Conservation (phyloP, 2,113 vertebrate species). For the Myanophis thanlyinensis region DNA sequence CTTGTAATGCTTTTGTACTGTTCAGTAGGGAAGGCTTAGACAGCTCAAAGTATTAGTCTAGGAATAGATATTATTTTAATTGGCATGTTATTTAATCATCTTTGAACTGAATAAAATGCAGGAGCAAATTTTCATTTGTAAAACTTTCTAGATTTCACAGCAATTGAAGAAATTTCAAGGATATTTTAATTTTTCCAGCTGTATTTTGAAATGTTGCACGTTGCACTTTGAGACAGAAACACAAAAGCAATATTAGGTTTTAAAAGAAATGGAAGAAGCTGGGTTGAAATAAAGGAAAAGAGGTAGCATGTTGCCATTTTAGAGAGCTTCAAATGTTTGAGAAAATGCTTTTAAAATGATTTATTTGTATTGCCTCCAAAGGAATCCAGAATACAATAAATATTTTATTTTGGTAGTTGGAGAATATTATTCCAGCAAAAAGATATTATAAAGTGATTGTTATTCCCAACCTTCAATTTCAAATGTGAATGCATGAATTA, state of each 20-base stretch:
- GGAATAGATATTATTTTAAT: neutral
- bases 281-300: neutral
- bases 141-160: neutral
- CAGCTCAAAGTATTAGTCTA: neutral
- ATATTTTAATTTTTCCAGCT: neutral
- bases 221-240: conserved; percentile 4
- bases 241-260: neutral
- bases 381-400: conserved; percentile 11
- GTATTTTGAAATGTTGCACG: neutral
- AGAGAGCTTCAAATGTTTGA: neutral
- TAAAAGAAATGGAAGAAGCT: conserved; percentile 3
- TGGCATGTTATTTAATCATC: neutral
- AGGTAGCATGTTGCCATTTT: neutral
- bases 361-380: neutral
- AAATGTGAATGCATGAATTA: neutral
- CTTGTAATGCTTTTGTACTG: neutral
- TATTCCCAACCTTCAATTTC: conserved; percentile 7
- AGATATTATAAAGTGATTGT: neutral
- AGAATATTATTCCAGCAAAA: neutral
- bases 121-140: neutral
- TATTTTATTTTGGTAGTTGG: neutral
- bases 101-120: neutral
- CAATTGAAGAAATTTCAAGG: neutral
- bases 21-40: neutral
- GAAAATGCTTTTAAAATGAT: conserved; percentile 1